Evolutionary conservation across 30 jellyfish, hydroid and myxozoan genomes (phyloP), one percentile per base, ranked within the genome.

Genomic region (Rhopilema esculentum): DNA sequence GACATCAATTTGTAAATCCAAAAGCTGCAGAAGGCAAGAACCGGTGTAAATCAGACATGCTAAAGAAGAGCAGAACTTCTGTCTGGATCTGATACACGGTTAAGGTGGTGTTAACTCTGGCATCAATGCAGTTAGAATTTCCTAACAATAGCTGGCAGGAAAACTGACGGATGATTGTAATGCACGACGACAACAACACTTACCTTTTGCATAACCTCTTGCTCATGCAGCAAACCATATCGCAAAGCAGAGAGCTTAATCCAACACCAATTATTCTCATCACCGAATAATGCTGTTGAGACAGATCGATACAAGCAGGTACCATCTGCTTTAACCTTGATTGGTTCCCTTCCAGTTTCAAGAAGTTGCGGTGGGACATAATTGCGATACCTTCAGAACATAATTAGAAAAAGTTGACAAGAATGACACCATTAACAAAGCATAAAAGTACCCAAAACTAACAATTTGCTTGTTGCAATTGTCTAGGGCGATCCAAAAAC

Each of bases 191-290:
- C 69, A 57, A 57, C 19, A 1, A 57, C 22, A 40, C 30, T 20
- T 67, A 27, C 69, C 69, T 17, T n/a, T n/a, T n/a, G n/a, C n/a
- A n/a, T n/a, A n/a, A n/a, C n/a, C n/a, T n/a, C n/a, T n/a, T n/a
- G n/a, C n/a, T n/a, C n/a, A n/a, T n/a, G n/a, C n/a, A n/a, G n/a
- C n/a, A n/a, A n/a, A n/a, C n/a, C n/a, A n/a, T 57, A 57, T 57
- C 69, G 69, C 69, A 57, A 57, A 0, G 69, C 69, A 57, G 69
- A 22, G 19, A 57, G 69, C 69, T 57, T 57, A 57, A 57, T 25
- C 69, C 69, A 57, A 4, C 69, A 57, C 69, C 69, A 57, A 57
- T 57, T 57, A 1, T 25, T 57, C 22, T 57, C 69, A 57, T 57
- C 69, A 1, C 69, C 69, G 69, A 0, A 57, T 25, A 57, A 25